These are phyloP conservation scores for Drosophila bocqueti DNA, from an alignment of 1,140 invertebrate genomes.

Conservation along the genomic window DNA sequence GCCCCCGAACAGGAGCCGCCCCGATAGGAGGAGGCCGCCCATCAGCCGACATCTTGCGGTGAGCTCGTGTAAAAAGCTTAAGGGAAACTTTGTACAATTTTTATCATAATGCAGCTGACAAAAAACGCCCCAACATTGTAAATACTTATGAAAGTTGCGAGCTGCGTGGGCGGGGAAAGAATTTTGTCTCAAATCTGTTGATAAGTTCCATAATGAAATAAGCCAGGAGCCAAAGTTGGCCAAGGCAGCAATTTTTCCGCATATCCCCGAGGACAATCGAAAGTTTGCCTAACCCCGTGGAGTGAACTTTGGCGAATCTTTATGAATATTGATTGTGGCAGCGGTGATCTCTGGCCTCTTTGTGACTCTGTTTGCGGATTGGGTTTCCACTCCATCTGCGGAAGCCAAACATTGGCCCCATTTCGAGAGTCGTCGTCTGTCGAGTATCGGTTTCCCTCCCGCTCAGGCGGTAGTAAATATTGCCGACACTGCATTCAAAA, in stretches of 20 bases:
- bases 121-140: slow-evolving; percentile 53
- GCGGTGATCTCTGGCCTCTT: slow-evolving; percentile 36
- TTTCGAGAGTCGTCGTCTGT: slow-evolving; percentile 26
- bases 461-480: slow-evolving; percentile 48
- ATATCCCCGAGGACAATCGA: slow-evolving; percentile 56
- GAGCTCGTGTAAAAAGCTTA: slow-evolving; percentile 64
- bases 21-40: slow-evolving; percentile 9
- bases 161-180: background rate
- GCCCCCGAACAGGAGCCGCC: background rate
- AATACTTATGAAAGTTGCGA: slow-evolving; percentile 52
- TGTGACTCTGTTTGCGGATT: slow-evolving; percentile 23
- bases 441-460: slow-evolving; percentile 53
- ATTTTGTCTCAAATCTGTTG: slow-evolving; percentile 58
- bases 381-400: slow-evolving; percentile 15
- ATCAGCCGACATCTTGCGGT: slow-evolving; percentile 48
- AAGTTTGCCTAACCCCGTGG: slow-evolving; percentile 40
- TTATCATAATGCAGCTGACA: slow-evolving; percentile 61
- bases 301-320: slow-evolving; percentile 41
- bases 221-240: slow-evolving; percentile 48
- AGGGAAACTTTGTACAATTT: slow-evolving; percentile 59
- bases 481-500: slow-evolving; percentile 22
- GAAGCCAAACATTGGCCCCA: slow-evolving; percentile 50
- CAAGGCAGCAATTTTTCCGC: slow-evolving; percentile 29
- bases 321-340: slow-evolving; percentile 53
- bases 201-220: slow-evolving; percentile 60